Evolutionary conservation across 2,888 invertebrate species (phyloP).

Genomic region (Tuberolachnus salignus): DNA sequence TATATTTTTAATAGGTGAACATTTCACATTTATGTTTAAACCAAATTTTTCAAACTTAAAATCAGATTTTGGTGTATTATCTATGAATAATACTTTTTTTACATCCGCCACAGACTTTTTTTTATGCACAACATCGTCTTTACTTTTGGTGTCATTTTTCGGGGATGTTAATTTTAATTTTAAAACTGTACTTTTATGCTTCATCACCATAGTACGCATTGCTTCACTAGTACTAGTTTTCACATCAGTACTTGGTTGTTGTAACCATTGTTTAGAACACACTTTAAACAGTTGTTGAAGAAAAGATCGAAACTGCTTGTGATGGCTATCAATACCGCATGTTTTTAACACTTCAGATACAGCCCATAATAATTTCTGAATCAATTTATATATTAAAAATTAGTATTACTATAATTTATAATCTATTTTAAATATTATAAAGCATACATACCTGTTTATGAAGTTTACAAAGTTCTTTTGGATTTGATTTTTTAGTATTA

Average conservation of each 20-base stretch:
- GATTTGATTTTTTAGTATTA: constrained; percentile 20
- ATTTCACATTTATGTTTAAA: constrained; percentile 6
- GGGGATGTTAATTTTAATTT: constrained; percentile 39
- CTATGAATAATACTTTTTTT: constrained; percentile 48
- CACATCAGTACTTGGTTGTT: background rate
- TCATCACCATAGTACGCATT: constrained; percentile 45
- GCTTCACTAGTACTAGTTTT: constrained; percentile 52
- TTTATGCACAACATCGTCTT: constrained; percentile 22
- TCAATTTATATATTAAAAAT: constrained; percentile 43
- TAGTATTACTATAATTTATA: too few species aligned
- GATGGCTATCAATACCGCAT: constrained; percentile 73
- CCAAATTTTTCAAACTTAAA: constrained; percentile 29
- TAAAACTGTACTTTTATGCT: constrained; percentile 43
- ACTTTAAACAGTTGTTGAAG: constrained; percentile 67
- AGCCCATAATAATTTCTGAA: constrained; percentile 80
- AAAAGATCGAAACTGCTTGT: constrained; percentile 75
- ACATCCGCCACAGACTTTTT: constrained; percentile 48
- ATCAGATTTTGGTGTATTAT: constrained; percentile 15
- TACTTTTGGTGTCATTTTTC: background rate
- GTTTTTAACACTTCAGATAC: constrained; percentile 77
- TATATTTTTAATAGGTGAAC: background rate
- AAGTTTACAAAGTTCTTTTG: constrained; percentile 37
- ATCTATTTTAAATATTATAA: too few species aligned
- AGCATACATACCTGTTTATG: constrained; percentile 45
- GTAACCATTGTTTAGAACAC: constrained; percentile 57